These are phyloP conservation scores for Xenotilapia flavipinnis DNA, from an alignment of 2,113 vertebrate species.

Conservation along the genomic window DNA sequence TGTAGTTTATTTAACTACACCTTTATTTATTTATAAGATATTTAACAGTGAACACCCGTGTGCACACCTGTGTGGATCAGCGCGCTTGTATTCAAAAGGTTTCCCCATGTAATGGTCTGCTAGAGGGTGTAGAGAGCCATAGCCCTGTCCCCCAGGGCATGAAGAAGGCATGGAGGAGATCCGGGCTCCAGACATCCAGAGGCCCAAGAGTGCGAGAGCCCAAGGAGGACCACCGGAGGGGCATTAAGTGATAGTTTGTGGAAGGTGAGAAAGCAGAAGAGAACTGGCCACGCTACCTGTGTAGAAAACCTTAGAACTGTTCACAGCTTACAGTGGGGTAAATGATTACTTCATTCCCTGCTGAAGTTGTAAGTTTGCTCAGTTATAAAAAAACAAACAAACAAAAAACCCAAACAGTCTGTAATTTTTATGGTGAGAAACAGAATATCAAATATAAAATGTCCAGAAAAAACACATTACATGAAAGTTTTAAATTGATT, in stretches of 20 bases:
- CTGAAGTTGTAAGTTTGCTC: neutral
- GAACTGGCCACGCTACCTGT: neutral
- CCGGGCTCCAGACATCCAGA: too few relatives aligned
- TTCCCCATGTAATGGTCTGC: too few relatives aligned
- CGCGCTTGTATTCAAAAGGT: too few relatives aligned
- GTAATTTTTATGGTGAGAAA: neutral
- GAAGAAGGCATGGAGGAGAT: too few relatives aligned
- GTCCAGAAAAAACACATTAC: neutral
- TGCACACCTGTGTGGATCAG: too few relatives aligned
- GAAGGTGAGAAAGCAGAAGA: neutral
- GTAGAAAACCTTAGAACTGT: neutral
- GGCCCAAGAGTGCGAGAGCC: neutral
- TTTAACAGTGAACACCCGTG: too few relatives aligned
- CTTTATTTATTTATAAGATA: too few relatives aligned
- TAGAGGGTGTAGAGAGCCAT: rapidly evolving
- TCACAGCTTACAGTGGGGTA: neutral
- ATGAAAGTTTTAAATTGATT: neutral
- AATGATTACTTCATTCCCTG: neutral
- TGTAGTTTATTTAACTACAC: too few relatives aligned
- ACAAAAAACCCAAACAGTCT: neutral
- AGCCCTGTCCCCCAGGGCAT: too few relatives aligned
- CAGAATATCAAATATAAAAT: neutral
- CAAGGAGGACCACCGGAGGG: too few relatives aligned
- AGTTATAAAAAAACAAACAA: neutral
- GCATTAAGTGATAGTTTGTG: neutral